These are phyloP conservation scores for Eristalinus sepulchralis DNA, from an alignment of 2,888 invertebrate species.

Conservation along the genomic window DNA sequence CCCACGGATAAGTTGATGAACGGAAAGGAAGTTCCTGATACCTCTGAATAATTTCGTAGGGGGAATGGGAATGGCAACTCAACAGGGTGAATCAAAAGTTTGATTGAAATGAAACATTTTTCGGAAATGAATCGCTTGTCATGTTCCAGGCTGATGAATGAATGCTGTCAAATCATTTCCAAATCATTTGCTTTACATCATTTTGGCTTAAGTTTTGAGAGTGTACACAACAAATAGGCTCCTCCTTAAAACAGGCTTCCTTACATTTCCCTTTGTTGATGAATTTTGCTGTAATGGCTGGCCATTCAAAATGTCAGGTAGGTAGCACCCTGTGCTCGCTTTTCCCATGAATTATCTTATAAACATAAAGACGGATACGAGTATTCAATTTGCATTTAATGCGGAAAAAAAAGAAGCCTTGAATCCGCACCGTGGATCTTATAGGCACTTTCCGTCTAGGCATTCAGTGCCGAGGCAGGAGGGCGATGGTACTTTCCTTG, in stretches of 20 bases:
- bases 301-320: no score
- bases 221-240: no score
- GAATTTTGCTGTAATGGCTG: no score
- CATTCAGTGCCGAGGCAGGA: background rate
- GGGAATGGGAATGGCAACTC: background rate
- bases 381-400: conserved; percentile 33
- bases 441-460: background rate
- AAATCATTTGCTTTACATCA: no score
- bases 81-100: background rate
- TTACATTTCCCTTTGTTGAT: no score
- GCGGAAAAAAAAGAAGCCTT: conserved; percentile 2
- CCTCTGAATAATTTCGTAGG: background rate
- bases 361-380: conserved; percentile 9
- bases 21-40: background rate
- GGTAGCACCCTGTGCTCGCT: background rate
- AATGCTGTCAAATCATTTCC: no score
- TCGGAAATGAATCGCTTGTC: background rate
- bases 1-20: conserved; percentile 9
- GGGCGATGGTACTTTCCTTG: conserved; percentile 14
- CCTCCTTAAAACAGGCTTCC: no score
- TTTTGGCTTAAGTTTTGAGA: no score
- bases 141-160: no score
- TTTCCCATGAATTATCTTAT: conserved; percentile 20
- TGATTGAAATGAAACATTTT: background rate
- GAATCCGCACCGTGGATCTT: background rate